Percentiles rank a stretch among this genome's conserved stretches.
These are phyloP conservation scores for Picathartes gymnocephalus DNA, from an alignment of 2,113 vertebrate genomes.

Conservation along the genomic window DNA sequence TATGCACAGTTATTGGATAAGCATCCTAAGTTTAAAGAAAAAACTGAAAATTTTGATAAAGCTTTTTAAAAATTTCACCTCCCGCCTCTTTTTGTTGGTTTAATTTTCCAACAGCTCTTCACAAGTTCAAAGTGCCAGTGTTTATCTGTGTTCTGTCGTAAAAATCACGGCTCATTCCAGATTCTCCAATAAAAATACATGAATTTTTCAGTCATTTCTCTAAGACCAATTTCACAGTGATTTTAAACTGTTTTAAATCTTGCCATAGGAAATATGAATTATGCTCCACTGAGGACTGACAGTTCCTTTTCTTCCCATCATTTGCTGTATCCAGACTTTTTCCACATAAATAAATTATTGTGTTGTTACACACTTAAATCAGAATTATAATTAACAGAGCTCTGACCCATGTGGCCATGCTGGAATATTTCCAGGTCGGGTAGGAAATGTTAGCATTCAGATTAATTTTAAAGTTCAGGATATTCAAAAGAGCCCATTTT, in stretches of 20 bases:
- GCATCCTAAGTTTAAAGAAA: neutral
- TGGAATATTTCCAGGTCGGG: neutral
- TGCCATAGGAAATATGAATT: neutral
- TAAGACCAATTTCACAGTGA: neutral
- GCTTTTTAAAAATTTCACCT: neutral
- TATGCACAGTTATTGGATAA: neutral
- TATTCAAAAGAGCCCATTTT: neutral
- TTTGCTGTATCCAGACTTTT: neutral
- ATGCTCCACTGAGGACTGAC: neutral
- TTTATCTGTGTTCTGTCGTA: neutral
- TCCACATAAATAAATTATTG: neutral
- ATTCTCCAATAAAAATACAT: neutral
- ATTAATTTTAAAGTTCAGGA: neutral
- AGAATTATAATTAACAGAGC: neutral
- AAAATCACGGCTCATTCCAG: neutral
- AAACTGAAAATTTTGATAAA: neutral
- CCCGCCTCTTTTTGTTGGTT: neutral
- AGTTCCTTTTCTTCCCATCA: neutral
- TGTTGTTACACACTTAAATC: neutral
- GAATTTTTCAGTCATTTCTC: neutral
- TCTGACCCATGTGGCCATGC: neutral
- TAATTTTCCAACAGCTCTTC: neutral
- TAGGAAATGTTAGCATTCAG: neutral
- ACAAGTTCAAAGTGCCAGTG: neutral
- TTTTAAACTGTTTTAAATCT: neutral